Percentiles rank a stretch among this genome's conserved stretches.
These are phyloP conservation scores for Fragum sueziense DNA, from an alignment of 2,888 invertebrate species.

Conservation along the genomic window DNA sequence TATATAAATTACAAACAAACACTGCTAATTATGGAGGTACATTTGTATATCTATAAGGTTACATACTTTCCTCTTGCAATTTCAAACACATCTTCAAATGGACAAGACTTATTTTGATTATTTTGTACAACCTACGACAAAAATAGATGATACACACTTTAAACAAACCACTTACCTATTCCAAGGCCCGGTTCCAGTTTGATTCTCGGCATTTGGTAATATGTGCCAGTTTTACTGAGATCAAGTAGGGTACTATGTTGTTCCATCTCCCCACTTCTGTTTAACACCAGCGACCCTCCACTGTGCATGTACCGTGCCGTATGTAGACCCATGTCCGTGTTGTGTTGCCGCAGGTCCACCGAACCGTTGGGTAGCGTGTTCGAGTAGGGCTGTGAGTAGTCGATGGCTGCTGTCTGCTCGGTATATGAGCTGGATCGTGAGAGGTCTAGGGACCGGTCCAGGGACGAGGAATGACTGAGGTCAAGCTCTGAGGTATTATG, in stretches of 20 bases:
- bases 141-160: too few relatives aligned
- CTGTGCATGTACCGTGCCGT: conserved; percentile 6
- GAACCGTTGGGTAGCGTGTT: neutral
- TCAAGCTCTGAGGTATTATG: conserved; percentile 45
- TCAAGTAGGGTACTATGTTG: conserved; percentile 19
- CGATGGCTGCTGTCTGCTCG: neutral
- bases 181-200: conserved; percentile 56
- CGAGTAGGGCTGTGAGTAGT: neutral
- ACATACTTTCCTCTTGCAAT: too few relatives aligned
- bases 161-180: conserved; percentile 50
- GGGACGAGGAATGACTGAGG: conserved; percentile 34
- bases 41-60: too few relatives aligned
- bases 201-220: conserved; percentile 48
- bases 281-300: conserved; percentile 17
- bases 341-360: neutral
- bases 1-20: too few relatives aligned
- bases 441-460: conserved; percentile 36
- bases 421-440: conserved; percentile 31
- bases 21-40: too few relatives aligned
- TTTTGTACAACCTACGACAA: too few relatives aligned
- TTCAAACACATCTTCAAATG: too few relatives aligned
- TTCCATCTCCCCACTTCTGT: conserved; percentile 5
- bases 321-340: neutral
- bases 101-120: too few relatives aligned
- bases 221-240: conserved; percentile 30